Percentiles rank a stretch among this genome's conserved stretches.
Evolutionary conservation across 2,888 invertebrate species (phyloP).

Genomic region (Hyppa rectilinea): DNA sequence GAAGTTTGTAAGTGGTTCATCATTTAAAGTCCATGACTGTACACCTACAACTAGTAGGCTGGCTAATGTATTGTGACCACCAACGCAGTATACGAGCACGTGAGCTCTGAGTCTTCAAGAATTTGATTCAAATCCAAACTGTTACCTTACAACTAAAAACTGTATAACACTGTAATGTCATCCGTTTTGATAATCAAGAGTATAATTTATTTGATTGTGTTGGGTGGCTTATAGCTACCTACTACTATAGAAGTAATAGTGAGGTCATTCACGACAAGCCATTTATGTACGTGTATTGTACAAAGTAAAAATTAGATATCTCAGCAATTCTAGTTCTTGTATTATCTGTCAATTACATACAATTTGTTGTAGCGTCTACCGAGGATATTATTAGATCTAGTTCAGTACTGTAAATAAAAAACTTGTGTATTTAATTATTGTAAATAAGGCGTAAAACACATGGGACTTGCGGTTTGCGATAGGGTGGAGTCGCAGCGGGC

Average conservation of each 20-base stretch:
- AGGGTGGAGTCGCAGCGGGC: not conserved
- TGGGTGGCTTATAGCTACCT: too few species aligned
- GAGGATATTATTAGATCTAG: slow-evolving; percentile 46
- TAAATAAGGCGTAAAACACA: slow-evolving; percentile 65
- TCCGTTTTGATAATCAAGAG: not conserved
- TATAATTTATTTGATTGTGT: slow-evolving; percentile 16
- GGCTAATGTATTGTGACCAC: not conserved
- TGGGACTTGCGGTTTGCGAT: not conserved
- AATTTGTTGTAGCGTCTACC: slow-evolving; percentile 27
- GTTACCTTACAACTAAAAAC: not conserved
- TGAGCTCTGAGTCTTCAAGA: not conserved
- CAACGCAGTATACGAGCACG: not conserved
- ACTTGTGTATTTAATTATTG: slow-evolving; percentile 64
- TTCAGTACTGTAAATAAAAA: slow-evolving; percentile 73
- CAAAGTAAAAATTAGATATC: slow-evolving; percentile 41
- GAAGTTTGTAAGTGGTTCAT: too few species aligned
- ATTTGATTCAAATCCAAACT: too few species aligned
- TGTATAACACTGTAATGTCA: not conserved
- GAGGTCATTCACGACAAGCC: too few species aligned
- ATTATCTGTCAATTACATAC: slow-evolving; percentile 61
- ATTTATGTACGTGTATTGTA: slow-evolving; percentile 37
- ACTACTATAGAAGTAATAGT: too few species aligned
- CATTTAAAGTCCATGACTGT: too few species aligned
- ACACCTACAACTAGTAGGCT: too few species aligned
- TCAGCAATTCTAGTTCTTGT: slow-evolving; percentile 51